phyloP scores from a whole-genome alignment of 2,113 vertebrate species.

The Casuarius casuarius region DNA sequence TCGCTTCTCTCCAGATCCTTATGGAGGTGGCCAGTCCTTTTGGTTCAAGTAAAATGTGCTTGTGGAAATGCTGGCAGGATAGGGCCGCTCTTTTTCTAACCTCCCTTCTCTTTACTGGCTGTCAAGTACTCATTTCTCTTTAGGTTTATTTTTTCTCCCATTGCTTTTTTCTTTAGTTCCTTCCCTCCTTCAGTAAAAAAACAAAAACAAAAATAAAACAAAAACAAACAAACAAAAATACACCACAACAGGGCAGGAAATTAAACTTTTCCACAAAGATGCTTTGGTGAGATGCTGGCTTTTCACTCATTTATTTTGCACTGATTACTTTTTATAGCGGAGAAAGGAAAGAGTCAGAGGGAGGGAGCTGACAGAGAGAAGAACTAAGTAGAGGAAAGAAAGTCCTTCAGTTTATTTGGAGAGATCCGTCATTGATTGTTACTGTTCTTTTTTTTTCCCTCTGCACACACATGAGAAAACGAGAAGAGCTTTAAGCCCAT shows the following conservation, averaged over 20 bases:
- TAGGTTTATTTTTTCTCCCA: neutral
- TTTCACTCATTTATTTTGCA: slow-evolving; percentile 26
- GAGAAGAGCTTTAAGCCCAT: neutral
- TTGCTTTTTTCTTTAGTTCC: neutral
- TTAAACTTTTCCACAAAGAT: slow-evolving; percentile 35
- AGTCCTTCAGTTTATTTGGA: neutral
- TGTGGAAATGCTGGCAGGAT: neutral
- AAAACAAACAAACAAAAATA: neutral
- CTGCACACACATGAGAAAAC: neutral
- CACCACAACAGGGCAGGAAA: slow-evolving; percentile 20
- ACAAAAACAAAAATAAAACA: neutral
- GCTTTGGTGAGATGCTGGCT: neutral
- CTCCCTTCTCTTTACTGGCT: neutral
- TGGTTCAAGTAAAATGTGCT: neutral
- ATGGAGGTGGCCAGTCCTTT: neutral
- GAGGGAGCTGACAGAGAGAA: neutral
- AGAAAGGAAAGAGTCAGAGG: neutral
- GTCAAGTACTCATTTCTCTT: neutral
- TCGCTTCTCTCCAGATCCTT: neutral
- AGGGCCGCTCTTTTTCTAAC: neutral
- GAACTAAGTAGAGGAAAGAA: neutral
- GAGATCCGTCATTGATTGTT: neutral
- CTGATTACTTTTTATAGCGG: neutral
- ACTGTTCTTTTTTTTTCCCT: neutral
- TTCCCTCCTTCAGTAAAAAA: neutral